Evolutionary conservation across 2,888 invertebrate genomes (phyloP).

Genomic region (Epistrophe eligans): DNA sequence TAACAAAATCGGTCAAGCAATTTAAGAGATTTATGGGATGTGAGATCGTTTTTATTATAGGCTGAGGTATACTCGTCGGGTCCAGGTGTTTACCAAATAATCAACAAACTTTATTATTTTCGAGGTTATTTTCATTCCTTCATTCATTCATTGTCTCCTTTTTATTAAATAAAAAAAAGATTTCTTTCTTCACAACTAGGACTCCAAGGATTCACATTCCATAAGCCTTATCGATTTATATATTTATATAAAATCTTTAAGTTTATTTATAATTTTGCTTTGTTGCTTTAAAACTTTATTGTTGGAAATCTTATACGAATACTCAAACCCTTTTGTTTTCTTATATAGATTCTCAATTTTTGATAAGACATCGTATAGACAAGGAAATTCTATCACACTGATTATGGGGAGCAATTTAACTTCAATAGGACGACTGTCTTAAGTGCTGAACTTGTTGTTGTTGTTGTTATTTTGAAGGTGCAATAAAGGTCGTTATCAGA

Average conservation of each 20-base stretch:
- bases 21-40: no score
- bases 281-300: neutral
- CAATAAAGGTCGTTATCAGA: conserved; percentile 8
- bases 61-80: no score
- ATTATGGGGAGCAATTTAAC: conserved; percentile 30
- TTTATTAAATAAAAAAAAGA: neutral
- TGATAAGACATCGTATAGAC: conserved; percentile 3
- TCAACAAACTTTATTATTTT: no score
- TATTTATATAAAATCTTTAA: neutral
- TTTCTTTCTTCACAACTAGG: no score
- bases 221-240: neutral
- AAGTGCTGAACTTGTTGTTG: conserved; percentile 12
- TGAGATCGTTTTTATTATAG: no score
- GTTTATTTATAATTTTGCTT: neutral
- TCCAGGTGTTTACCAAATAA: no score
- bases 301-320: neutral
- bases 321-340: neutral
- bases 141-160: no score
- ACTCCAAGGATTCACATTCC: neutral
- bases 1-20: no score
- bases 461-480: conserved; percentile 1
- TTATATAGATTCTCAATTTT: conserved; percentile 9
- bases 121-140: no score
- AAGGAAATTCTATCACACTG: conserved; percentile 21
- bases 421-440: conserved; percentile 2